Evolutionary conservation across 1,140 invertebrate genomes (phyloP).

Genomic region (Cotesia vestalis): DNA sequence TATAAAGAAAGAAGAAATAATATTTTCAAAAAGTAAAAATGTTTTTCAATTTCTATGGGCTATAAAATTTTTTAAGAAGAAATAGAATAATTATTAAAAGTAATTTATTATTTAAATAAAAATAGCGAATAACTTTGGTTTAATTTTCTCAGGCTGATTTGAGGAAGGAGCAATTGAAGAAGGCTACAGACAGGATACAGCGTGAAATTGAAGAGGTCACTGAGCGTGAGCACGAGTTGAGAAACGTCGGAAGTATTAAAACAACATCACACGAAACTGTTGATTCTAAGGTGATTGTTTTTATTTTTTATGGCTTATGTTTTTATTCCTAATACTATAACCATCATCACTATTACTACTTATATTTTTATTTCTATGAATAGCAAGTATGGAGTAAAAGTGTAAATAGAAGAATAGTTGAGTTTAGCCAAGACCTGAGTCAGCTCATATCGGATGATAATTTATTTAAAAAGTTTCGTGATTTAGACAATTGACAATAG

Average conservation of each 20-base stretch:
- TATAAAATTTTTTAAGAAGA: too few relatives aligned
- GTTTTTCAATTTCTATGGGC: too few relatives aligned
- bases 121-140: too few relatives aligned
- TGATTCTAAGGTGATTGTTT: constrained; percentile 52
- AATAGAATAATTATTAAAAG: too few relatives aligned
- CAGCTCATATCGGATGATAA: background rate
- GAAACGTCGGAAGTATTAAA: constrained; percentile 67
- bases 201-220: constrained; percentile 76
- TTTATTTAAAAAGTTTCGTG: background rate
- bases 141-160: constrained; percentile 47
- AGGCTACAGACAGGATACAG: constrained; percentile 69
- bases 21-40: too few relatives aligned
- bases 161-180: constrained; percentile 55
- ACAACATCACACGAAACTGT: constrained; percentile 56
- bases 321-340: background rate
- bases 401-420: background rate
- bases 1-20: too few relatives aligned
- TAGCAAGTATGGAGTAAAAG: background rate
- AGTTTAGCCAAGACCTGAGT: too few relatives aligned
- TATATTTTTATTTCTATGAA: background rate
- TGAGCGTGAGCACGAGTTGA: constrained; percentile 73
- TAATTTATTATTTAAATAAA: too few relatives aligned
- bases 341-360: background rate
- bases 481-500: constrained; percentile 5
- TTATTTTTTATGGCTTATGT: background rate